Evolutionary conservation across 2,113 vertebrate genomes (phyloP).

Genomic region (Ammodramus savannarum): DNA sequence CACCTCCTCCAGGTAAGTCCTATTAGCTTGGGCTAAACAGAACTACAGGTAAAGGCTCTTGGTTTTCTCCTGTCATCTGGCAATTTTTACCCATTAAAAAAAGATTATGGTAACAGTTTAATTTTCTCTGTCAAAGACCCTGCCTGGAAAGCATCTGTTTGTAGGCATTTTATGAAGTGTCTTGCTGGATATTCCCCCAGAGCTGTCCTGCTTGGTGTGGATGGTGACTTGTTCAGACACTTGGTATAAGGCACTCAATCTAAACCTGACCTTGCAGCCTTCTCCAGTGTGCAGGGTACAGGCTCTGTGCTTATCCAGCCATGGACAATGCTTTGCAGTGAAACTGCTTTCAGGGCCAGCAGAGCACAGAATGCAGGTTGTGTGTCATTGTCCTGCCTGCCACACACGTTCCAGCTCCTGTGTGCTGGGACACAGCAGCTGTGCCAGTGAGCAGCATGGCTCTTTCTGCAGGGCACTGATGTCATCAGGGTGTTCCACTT

Average conservation of each 20-base stretch:
- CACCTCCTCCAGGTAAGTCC: slow-evolving; percentile 88
- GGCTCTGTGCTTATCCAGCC: neutral
- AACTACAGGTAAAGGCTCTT: neutral
- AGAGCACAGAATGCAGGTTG: neutral
- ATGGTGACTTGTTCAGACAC: neutral
- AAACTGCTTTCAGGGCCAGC: neutral
- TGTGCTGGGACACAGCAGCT: neutral
- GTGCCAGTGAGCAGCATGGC: neutral
- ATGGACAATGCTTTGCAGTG: neutral
- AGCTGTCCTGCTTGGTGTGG: neutral
- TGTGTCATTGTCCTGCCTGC: neutral
- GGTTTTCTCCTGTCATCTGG: neutral
- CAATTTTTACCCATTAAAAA: neutral
- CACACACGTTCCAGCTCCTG: neutral
- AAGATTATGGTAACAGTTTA: neutral
- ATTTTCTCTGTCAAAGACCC: neutral
- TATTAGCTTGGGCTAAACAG: neutral
- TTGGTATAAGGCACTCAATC: neutral
- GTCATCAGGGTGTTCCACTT: slow-evolving; percentile 42
- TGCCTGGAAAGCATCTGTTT: neutral
- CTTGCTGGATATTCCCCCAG: neutral
- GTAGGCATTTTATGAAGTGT: neutral
- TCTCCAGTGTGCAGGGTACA: neutral
- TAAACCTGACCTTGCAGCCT: neutral
- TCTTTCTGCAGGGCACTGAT: neutral